Evolutionary conservation across 2,113 vertebrate genomes (phyloP).

Genomic region (Probosciger aterrimus): DNA sequence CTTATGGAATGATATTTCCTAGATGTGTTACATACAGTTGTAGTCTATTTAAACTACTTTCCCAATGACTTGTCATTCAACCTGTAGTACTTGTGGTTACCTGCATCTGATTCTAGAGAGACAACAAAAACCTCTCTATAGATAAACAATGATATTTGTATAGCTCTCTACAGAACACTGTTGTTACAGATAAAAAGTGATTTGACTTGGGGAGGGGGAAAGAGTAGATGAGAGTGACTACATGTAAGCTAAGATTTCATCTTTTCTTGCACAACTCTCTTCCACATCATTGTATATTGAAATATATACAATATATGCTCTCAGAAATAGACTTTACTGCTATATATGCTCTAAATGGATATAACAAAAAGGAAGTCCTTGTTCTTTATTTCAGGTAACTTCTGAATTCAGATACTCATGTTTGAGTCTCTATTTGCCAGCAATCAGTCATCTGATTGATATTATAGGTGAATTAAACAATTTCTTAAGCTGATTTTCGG

Average conservation of each 20-base stretch:
- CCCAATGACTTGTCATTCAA: neutral
- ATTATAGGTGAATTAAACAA: accelerated
- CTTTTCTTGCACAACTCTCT: neutral
- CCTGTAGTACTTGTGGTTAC: neutral
- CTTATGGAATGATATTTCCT: neutral
- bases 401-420: neutral
- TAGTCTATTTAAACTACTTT: neutral
- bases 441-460: neutral
- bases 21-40: neutral
- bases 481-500: neutral
- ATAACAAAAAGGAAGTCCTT: neutral
- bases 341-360: neutral
- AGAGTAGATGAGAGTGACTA: neutral
- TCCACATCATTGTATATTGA: neutral
- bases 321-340: neutral
- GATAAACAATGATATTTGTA: neutral
- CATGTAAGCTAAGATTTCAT: neutral
- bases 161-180: neutral
- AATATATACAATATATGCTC: no score
- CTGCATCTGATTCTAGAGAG: neutral
- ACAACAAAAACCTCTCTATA: neutral
- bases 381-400: neutral
- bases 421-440: neutral
- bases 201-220: neutral
- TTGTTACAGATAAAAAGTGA: neutral